Percentiles rank a stretch among this genome's conserved stretches.
Evolutionary conservation across 2,888 invertebrate species (phyloP).

Genomic region (Anoncus sp.): DNA sequence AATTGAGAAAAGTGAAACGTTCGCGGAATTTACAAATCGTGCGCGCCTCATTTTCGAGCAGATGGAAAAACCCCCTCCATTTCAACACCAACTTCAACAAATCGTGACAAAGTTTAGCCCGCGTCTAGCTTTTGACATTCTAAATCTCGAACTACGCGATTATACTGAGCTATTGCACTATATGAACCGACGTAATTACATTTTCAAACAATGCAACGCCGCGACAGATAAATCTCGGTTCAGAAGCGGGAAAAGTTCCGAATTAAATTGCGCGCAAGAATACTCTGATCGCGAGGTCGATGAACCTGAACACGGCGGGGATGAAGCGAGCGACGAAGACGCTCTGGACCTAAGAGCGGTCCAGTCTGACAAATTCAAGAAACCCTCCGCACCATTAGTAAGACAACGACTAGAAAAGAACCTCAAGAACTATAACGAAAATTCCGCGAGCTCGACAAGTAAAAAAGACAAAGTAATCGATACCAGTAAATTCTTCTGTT

Average conservation of each 20-base stretch:
- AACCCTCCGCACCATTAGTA: conserved; percentile 23
- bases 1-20: conserved; percentile 36
- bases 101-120: conserved; percentile 22
- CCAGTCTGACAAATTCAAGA: not conserved
- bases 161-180: conserved; percentile 29
- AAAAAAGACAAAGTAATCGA: too few species aligned
- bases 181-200: conserved; percentile 31
- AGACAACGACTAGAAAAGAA: not conserved
- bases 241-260: not conserved
- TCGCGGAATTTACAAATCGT: conserved; percentile 52
- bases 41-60: conserved; percentile 42
- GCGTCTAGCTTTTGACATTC: conserved; percentile 19
- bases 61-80: conserved; percentile 40
- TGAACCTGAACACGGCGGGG: not conserved
- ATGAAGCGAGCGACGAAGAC: conserved; percentile 4
- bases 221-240: too few species aligned
- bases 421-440: not conserved
- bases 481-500: too few species aligned
- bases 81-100: conserved; percentile 17
- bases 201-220: not conserved
- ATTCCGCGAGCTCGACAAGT: too few species aligned
- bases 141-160: conserved; percentile 5
- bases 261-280: conserved; percentile 1
- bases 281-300: not conserved
- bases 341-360: not conserved